phyloP scores from a whole-genome alignment of 2,113 vertebrate species.

The Phasianus colchicus region DNA sequence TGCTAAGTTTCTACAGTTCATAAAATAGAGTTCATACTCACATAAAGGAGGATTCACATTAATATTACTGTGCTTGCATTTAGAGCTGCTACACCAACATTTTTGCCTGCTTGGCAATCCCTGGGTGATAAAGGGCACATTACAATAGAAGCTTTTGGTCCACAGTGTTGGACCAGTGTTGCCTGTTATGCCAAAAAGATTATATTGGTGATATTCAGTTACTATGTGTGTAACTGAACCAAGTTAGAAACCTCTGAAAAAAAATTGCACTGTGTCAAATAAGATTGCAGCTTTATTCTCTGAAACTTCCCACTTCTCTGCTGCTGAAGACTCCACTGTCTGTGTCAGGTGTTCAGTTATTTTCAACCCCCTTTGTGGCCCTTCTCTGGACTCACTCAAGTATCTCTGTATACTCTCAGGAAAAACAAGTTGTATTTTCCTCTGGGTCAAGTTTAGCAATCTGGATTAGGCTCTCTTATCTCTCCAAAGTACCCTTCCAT shows the following conservation, averaged over 20 bases:
- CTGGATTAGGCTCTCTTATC: background rate
- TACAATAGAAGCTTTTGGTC: background rate
- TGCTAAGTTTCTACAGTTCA: background rate
- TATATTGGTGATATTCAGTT: background rate
- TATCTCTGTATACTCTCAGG: background rate
- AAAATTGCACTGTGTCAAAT: background rate
- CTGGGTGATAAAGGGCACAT: background rate
- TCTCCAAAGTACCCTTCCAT: background rate
- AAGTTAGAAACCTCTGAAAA: slow-evolving; percentile 2
- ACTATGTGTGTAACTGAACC: background rate
- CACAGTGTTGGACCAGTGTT: background rate
- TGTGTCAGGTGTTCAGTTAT: background rate
- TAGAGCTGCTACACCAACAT: background rate
- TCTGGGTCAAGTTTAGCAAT: background rate
- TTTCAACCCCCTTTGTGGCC: background rate
- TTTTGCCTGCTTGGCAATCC: background rate
- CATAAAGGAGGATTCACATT: background rate
- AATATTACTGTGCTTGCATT: background rate
- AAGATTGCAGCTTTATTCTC: background rate
- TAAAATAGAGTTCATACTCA: background rate
- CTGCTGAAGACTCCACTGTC: background rate
- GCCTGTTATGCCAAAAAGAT: background rate
- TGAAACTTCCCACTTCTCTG: background rate
- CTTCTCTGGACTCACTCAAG: rapidly evolving
- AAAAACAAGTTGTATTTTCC: background rate